Base-by-base conservation (phyloP, 2,888 invertebrate species). In the Tetanocera ferruginea region DNA sequence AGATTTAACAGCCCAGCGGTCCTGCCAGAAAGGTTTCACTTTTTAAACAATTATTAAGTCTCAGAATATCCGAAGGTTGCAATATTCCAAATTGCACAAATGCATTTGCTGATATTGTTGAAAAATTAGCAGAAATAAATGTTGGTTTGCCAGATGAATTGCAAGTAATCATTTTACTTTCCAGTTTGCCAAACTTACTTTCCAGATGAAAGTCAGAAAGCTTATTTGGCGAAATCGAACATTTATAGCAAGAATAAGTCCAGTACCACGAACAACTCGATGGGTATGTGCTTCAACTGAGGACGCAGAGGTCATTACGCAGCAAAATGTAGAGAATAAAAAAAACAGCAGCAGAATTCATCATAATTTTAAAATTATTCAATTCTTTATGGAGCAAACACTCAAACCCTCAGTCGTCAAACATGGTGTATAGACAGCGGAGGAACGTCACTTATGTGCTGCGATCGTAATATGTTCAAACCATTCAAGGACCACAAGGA, bases 261-360 rank as follows among this genome's bases (percentile, higher is more conserved):
- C 5, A 66, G 17, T 28, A 75, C 51, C 9, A 37, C 71, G 1
- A 62, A 17, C 5, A 75, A 72, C 11, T 11, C 8, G 57, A 81
- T 78, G 23, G 17, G 73, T 9, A 77, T 66, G 55, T 79, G 77
- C 49, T 79, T 74, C 55, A 81, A 73, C 64, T 81, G 80, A 43
- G 79, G 76, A 23, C 62, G 71, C 34, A 80, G 43, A 60, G 81
- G 80, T 11, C 79, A 80, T 34, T 80, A 67, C n/a, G 78, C 78
- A 52, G 72, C 75, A 6, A 77, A 80, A n/a, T 79, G 81, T 49
- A 79, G 23, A 75, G 64, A 76, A 23, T 19, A 43, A 14, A 17
- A 64, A 25, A 67, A 52, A 51, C 51, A 51, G 8, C 51, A 51
- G 52, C 52, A 52, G 52, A 19, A 6, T 8, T 19, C 17, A 5